Base-by-base conservation (phyloP, 2,888 invertebrate species). In the Lasioglossum calceatum region DNA sequence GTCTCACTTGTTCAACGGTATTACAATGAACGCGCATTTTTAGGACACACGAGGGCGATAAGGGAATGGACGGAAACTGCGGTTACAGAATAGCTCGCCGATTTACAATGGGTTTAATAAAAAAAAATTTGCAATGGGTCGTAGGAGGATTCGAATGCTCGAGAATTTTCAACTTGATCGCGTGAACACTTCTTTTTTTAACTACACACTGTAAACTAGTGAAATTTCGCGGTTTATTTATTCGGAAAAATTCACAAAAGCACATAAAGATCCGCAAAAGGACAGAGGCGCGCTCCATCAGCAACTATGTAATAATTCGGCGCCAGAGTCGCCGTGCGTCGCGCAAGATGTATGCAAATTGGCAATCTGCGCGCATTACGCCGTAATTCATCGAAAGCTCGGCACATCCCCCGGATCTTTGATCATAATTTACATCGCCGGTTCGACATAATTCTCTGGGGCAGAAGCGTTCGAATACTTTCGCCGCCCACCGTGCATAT, bases 31-130 rank as follows among this genome's bases (percentile, higher is more conserved):
- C 61, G 19, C n/a, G 39, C 39, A 27, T 78, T 71, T 71, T 78
- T 70, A 79, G 71, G 74, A 36, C 76, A 36, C 44, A 50, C 50
- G 14, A 36, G 23, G 16, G 5, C 71, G 83, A 83, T 83, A 83
- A 79, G 74, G 54, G 73, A 75, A 10, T 19, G 64, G 32, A 36
- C 42, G 36, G 72, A 77, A 79, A 72, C 50, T 67, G 64, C 36
- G 78, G 61, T 58, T 54, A 79, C 78, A 39, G 23, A 27, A 50
- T 27, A 19, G 50, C 12, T 39, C 39, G 71, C n/a, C 71, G 71
- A 71, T 71, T 71, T 71, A 71, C 14, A 42, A 14, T 14, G 71
- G 2, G 71, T 42, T n/a, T n/a, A n/a, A n/a, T n/a, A n/a, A n/a
- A n/a, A n/a, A n/a, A n/a, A n/a, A n/a, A 71, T 71, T 71, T 71